These are phyloP conservation scores for Cydia amplana DNA, from an alignment of 1,140 invertebrate species.

Conservation along the genomic window DNA sequence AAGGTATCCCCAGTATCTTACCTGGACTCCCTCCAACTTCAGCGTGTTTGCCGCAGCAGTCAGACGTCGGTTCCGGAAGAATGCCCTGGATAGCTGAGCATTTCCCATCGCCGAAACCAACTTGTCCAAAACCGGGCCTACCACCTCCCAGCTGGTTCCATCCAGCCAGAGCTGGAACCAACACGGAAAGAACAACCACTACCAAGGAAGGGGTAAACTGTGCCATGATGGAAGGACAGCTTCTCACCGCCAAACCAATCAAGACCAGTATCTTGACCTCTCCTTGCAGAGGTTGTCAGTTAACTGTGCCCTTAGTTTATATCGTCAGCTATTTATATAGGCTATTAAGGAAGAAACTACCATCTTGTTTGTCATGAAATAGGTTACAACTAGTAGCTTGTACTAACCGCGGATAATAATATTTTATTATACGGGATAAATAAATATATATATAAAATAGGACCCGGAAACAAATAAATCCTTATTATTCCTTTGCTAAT, in stretches of 20 bases:
- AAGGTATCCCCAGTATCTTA: too few relatives aligned
- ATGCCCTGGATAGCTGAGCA: not conserved
- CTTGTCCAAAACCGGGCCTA: not conserved
- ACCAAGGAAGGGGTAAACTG: not conserved
- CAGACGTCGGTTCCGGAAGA: not conserved
- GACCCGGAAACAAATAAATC: not conserved
- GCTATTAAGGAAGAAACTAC: not conserved
- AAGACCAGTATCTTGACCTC: not conserved
- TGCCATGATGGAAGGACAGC: not conserved
- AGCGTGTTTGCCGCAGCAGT: constrained; percentile 17
- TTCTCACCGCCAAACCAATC: not conserved
- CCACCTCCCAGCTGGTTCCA: constrained; percentile 3
- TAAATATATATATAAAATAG: not conserved
- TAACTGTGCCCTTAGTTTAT: not conserved
- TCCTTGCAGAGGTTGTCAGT: not conserved
- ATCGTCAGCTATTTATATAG: not conserved
- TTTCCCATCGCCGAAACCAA: not conserved
- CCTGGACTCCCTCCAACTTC: not conserved
- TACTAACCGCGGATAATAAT: not conserved
- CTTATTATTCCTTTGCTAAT: not conserved
- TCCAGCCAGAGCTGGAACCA: not conserved
- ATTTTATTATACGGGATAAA: not conserved
- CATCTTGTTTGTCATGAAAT: not conserved
- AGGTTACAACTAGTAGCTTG: not conserved
- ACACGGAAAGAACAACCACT: not conserved